These are phyloP conservation scores for Telenomus remus DNA, from an alignment of 1,140 invertebrate genomes.

Conservation along the genomic window DNA sequence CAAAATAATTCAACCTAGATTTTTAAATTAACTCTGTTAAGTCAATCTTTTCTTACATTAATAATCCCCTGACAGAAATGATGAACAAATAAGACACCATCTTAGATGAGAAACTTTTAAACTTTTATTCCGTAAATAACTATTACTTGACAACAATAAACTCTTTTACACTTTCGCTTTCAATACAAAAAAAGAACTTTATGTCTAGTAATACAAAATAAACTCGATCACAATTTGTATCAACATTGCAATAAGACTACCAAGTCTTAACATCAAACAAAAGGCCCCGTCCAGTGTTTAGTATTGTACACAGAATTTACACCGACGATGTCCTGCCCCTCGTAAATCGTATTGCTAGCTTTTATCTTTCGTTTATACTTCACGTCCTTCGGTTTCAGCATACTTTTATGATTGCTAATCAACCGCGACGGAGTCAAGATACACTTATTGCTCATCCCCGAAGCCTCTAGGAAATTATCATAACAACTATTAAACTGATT, in stretches of 20 bases:
- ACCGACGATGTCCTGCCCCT: conserved; percentile 64
- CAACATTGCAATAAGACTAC: background rate
- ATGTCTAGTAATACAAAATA: conserved; percentile 31
- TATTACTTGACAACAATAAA: conserved; percentile 20
- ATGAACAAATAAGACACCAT: too few species aligned
- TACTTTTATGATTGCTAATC: conserved; percentile 84
- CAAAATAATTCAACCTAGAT: too few species aligned
- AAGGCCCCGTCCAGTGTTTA: conserved; percentile 76
- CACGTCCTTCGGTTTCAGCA: conserved; percentile 86
- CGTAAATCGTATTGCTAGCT: conserved; percentile 66
- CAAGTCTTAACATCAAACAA: conserved; percentile 65
- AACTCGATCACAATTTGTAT: conserved; percentile 30
- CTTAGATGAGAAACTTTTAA: background rate
- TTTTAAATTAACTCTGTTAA: too few species aligned
- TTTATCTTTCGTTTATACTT: conserved; percentile 78
- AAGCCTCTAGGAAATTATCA: conserved; percentile 86
- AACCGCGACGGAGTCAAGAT: conserved; percentile 83
- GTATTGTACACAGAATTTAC: conserved; percentile 64
- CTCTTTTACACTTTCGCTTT: conserved; percentile 1
- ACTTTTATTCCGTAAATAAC: conserved; percentile 1
- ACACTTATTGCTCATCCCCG: conserved; percentile 87
- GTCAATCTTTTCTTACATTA: too few species aligned
- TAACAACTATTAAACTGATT: conserved; percentile 64
- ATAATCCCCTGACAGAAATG: too few species aligned
- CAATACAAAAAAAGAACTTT: conserved; percentile 6